Conservation (phyloP, 2,888 invertebrate genomes). For the Campopleginae sp. region DNA sequence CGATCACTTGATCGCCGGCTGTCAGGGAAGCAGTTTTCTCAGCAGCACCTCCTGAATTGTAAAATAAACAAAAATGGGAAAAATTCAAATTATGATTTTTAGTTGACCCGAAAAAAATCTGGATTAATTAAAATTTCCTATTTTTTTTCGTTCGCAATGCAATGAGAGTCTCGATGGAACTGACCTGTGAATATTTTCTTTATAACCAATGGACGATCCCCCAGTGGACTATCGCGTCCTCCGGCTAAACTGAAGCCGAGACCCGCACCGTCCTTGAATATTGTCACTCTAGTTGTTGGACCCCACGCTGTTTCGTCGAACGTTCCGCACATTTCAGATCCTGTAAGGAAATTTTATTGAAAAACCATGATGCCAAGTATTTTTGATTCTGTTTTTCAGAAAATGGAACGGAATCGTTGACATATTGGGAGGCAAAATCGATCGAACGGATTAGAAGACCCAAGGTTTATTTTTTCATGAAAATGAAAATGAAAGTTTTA, state of each 20-base stretch:
- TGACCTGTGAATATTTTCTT: slow-evolving; percentile 97
- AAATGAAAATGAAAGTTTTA: slow-evolving; percentile 45
- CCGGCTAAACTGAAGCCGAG: slow-evolving; percentile 98
- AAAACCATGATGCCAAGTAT: not conserved
- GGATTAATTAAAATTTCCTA: not conserved
- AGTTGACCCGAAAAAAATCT: not conserved
- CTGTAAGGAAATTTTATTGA: slow-evolving; percentile 64
- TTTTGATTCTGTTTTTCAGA: not conserved
- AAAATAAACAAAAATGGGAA: not conserved
- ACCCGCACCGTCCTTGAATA: slow-evolving; percentile 93
- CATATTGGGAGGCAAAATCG: not conserved
- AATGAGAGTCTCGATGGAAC: slow-evolving; percentile 62
- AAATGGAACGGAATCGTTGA: not conserved
- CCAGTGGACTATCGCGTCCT: slow-evolving; percentile 95
- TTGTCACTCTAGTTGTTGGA: slow-evolving; percentile 85
- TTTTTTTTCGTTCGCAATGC: not conserved
- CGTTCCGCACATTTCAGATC: slow-evolving; percentile 79
- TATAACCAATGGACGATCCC: slow-evolving; percentile 94
- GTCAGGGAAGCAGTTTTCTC: slow-evolving; percentile 93
- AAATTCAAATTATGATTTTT: not conserved
- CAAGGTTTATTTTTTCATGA: no score
- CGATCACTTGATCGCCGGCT: slow-evolving; percentile 94
- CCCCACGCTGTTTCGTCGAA: slow-evolving; percentile 85
- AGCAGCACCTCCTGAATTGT: slow-evolving; percentile 92
- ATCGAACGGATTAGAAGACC: not conserved